phyloP scores from a whole-genome alignment of 2,797 vertebrate species.

The Lepilemur septentrionalis region DNA sequence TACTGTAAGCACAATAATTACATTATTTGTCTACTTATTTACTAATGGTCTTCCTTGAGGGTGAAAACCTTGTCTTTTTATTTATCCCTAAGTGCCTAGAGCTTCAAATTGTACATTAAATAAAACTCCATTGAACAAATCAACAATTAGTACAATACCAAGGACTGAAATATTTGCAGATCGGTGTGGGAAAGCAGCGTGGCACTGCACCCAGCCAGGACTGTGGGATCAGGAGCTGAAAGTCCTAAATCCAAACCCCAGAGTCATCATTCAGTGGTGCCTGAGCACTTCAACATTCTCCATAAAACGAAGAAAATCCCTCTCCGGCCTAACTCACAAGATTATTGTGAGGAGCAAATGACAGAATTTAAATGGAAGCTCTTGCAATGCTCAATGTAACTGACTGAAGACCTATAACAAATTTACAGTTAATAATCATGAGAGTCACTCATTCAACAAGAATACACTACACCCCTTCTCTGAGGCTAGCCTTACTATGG shows the following conservation, averaged over 20 bases:
- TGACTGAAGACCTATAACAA: neutral
- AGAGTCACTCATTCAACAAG: neutral
- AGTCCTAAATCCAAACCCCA: neutral
- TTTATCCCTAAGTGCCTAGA: neutral
- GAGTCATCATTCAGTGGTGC: neutral
- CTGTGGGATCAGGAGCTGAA: neutral
- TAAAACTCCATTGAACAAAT: neutral
- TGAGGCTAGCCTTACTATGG: neutral
- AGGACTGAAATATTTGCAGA: neutral
- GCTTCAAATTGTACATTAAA: neutral
- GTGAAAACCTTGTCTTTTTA: neutral
- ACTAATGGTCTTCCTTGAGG: neutral
- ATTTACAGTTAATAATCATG: neutral
- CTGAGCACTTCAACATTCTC: neutral
- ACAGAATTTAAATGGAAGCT: neutral
- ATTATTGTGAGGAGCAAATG: neutral
- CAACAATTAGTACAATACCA: neutral
- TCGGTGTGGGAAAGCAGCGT: neutral
- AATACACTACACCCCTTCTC: neutral
- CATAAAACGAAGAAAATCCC: neutral
- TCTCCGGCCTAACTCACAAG: neutral
- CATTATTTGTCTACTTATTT: neutral
- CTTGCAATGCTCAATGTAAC: neutral
- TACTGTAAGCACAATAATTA: neutral
- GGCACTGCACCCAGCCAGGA: neutral